Conservation (phyloP, 2,888 invertebrate genomes). For the Boloria selene region DNA sequence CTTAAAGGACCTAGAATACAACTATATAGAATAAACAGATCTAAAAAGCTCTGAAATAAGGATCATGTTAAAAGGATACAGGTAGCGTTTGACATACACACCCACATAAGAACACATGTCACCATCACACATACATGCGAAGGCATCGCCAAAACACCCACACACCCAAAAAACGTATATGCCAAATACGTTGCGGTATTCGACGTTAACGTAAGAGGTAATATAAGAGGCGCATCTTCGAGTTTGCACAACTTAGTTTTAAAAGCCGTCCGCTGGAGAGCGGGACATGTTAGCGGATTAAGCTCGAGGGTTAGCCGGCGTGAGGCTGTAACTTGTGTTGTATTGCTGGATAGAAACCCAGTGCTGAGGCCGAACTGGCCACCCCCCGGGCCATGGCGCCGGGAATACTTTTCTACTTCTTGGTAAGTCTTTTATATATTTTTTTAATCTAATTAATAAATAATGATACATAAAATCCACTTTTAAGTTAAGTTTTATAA, state of each 20-base stretch:
- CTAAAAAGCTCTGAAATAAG: slow-evolving; percentile 22
- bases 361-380: slow-evolving; percentile 60
- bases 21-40: not conserved
- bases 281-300: slow-evolving; percentile 74
- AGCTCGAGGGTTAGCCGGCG: slow-evolving; percentile 59
- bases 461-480: not conserved
- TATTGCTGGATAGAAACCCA: slow-evolving; percentile 48
- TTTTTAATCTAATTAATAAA: not conserved
- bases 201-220: slow-evolving; percentile 78
- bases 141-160: slow-evolving; percentile 68
- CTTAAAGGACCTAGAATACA: slow-evolving; percentile 1
- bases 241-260: slow-evolving; percentile 80
- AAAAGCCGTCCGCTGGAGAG: slow-evolving; percentile 73
- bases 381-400: slow-evolving; percentile 74
- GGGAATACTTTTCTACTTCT: slow-evolving; percentile 65
- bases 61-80: slow-evolving; percentile 52
- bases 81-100: slow-evolving; percentile 33
- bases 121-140: slow-evolving; percentile 50
- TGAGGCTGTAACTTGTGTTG: slow-evolving; percentile 57
- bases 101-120: slow-evolving; percentile 45
- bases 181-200: slow-evolving; percentile 80
- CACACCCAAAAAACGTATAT: slow-evolving; percentile 63
- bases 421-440: slow-evolving; percentile 59
- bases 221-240: slow-evolving; percentile 82
- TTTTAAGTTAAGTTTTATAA: too few species aligned